These are phyloP conservation scores for Epinephelus coioides DNA, from an alignment of 2,797 vertebrate species.

Conservation along the genomic window DNA sequence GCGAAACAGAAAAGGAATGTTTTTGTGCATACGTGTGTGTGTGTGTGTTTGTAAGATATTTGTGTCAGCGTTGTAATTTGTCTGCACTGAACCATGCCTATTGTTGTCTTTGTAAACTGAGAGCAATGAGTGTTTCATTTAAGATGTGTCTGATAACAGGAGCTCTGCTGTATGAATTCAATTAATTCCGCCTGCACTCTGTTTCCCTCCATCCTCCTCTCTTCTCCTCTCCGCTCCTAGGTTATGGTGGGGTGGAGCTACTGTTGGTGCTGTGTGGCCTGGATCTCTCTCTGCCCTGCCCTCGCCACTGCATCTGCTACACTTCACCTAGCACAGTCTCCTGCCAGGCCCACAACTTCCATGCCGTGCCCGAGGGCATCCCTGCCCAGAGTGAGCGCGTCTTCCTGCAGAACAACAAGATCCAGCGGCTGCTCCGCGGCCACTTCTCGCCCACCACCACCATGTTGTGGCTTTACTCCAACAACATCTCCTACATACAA, in stretches of 20 bases:
- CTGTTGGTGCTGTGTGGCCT: conserved; percentile 93
- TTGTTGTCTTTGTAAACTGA: conserved; percentile 79
- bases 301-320: conserved; percentile 96
- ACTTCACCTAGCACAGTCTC: conserved; percentile 96
- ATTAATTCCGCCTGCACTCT: conserved; percentile 51
- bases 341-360: conserved; percentile 97
- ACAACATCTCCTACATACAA: conserved; percentile 97
- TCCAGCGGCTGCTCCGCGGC: conserved; percentile 92
- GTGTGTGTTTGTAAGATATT: conserved; percentile 41
- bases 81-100: conserved; percentile 67
- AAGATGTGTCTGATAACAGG: conserved; percentile 70
- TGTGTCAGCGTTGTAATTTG: conserved; percentile 62
- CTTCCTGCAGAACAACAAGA: conserved; percentile 98
- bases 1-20: conserved; percentile 18
- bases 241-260: conserved; percentile 91
- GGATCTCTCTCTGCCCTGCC: conserved; percentile 89
- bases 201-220: background rate
- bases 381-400: conserved; percentile 95
- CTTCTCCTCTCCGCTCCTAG: conserved; percentile 73
- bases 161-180: conserved; percentile 63
- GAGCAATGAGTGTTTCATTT: conserved; percentile 72
- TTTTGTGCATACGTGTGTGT: conserved; percentile 6
- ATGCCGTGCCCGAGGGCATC: conserved; percentile 94
- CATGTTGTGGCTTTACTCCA: conserved; percentile 98
- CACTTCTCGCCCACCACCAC: conserved; percentile 95